A percentile compares a stretch with the other conserved stretches of the same genome.
phyloP scores from a whole-genome alignment of 1,140 invertebrate genomes.

The Drosophila persimilis region DNA sequence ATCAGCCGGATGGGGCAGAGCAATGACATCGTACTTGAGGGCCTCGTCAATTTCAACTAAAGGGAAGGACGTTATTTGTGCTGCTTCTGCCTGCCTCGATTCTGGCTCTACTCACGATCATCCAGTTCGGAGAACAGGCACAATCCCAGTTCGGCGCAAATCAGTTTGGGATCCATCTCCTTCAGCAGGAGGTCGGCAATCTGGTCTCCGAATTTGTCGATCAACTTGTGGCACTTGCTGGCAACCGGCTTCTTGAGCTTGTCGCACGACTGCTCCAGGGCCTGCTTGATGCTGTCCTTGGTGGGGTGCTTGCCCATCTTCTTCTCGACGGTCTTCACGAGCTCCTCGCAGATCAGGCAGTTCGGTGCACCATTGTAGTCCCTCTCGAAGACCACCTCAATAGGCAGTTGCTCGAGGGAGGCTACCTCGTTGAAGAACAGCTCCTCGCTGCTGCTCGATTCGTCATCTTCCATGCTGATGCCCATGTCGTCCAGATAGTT shows the following conservation, averaged over 20 bases:
- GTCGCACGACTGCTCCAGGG: slow-evolving; percentile 62
- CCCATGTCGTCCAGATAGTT: slow-evolving; percentile 64
- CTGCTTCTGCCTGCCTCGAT: too few relatives aligned
- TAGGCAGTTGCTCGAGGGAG: slow-evolving; percentile 45
- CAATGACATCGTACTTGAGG: slow-evolving; percentile 75
- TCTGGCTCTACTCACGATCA: slow-evolving; percentile 69
- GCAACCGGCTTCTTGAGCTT: slow-evolving; percentile 62
- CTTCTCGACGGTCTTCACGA: slow-evolving; percentile 73
- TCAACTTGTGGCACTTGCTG: slow-evolving; percentile 69
- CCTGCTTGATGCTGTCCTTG: slow-evolving; percentile 64
- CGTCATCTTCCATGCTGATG: slow-evolving; percentile 54
- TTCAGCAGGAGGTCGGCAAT: slow-evolving; percentile 70
- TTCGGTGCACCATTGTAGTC: slow-evolving; percentile 57
- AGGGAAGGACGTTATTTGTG: background rate
- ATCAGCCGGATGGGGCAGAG: slow-evolving; percentile 49
- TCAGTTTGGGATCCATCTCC: slow-evolving; percentile 79
- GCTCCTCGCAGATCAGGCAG: slow-evolving; percentile 72
- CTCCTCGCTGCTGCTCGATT: slow-evolving; percentile 64
- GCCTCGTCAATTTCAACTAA: slow-evolving; percentile 76
- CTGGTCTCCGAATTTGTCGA: slow-evolving; percentile 72
- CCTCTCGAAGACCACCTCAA: slow-evolving; percentile 72
- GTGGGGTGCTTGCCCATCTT: slow-evolving; percentile 59
- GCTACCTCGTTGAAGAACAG: slow-evolving; percentile 56
- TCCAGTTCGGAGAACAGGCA: slow-evolving; percentile 63
- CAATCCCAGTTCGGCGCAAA: slow-evolving; percentile 71